phyloP scores from a whole-genome alignment of 2,113 vertebrate species.

The Mystacornis crossleyi region DNA sequence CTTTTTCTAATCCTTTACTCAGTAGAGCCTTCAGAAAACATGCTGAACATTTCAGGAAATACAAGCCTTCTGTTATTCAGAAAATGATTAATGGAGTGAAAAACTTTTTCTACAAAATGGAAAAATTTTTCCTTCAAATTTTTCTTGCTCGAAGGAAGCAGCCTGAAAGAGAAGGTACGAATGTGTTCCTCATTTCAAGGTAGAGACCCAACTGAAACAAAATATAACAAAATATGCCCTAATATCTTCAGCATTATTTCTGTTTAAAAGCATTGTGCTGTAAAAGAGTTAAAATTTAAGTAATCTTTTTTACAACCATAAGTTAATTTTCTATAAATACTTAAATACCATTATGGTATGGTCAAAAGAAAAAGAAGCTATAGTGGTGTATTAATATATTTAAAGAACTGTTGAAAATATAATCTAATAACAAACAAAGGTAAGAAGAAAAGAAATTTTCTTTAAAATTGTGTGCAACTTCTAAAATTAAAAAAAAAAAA shows the following conservation, averaged over 20 bases:
- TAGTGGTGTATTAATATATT: not conserved
- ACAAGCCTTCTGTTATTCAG: not conserved
- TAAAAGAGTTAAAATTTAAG: not conserved
- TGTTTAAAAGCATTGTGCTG: not conserved
- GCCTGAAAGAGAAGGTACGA: not conserved
- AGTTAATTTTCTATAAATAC: not conserved
- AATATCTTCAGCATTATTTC: not conserved
- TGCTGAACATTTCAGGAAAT: not conserved
- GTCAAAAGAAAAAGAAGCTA: not conserved
- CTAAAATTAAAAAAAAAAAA: not conserved
- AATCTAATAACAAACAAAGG: not conserved
- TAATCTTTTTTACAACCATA: not conserved
- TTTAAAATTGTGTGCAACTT: not conserved
- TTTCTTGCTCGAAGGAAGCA: not conserved
- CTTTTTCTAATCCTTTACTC: not conserved
- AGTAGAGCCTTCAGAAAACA: not conserved
- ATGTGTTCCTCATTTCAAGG: not conserved
- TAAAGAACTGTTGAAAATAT: not conserved
- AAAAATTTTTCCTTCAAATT: not conserved
- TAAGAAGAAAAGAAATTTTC: not conserved
- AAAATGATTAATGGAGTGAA: not conserved
- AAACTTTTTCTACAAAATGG: not conserved
- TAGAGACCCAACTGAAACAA: not conserved
- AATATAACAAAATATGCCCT: not conserved
- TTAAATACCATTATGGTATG: not conserved